These are phyloP conservation scores for Epinephelus awoara DNA, from an alignment of 2,797 vertebrate genomes.

Conservation along the genomic window DNA sequence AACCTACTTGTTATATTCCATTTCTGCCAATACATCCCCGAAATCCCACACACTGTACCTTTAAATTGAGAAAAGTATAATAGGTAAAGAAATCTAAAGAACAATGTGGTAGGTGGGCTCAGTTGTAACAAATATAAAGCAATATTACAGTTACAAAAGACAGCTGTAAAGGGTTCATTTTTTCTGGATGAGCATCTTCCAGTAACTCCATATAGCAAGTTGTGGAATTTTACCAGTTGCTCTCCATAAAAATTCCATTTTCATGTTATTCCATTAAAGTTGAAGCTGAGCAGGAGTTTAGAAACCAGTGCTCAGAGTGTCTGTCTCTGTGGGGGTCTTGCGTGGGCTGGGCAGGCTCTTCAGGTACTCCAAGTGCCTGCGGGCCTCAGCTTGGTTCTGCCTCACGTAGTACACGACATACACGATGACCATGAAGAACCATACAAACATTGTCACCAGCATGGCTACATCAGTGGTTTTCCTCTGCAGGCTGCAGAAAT, in stretches of 20 bases:
- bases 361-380: constrained; percentile 85
- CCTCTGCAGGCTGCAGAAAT: constrained; percentile 87
- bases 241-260: constrained; percentile 22
- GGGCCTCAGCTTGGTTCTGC: constrained; percentile 85
- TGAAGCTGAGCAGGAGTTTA: constrained; percentile 59
- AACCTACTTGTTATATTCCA: too few species aligned
- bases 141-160: constrained; percentile 26
- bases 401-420: constrained; percentile 87
- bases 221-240: constrained; percentile 18
- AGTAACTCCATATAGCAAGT: constrained; percentile 18
- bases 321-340: constrained; percentile 78
- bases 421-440: constrained; percentile 87
- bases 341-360: constrained; percentile 84
- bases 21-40: too few species aligned
- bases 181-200: constrained; percentile 14
- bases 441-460: constrained; percentile 88
- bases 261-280: constrained; percentile 29
- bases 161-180: constrained; percentile 31
- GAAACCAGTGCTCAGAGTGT: constrained; percentile 86
- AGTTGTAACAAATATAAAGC: constrained; percentile 44
- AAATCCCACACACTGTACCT: too few species aligned
- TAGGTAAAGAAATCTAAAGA: constrained; percentile 24
- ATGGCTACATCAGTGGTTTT: constrained; percentile 86
- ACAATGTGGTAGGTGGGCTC: not conserved
- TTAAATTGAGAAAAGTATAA: not conserved